Evolutionary conservation across 2,113 vertebrate genomes (phyloP).

Genomic region (Chascanopsetta lugubris): DNA sequence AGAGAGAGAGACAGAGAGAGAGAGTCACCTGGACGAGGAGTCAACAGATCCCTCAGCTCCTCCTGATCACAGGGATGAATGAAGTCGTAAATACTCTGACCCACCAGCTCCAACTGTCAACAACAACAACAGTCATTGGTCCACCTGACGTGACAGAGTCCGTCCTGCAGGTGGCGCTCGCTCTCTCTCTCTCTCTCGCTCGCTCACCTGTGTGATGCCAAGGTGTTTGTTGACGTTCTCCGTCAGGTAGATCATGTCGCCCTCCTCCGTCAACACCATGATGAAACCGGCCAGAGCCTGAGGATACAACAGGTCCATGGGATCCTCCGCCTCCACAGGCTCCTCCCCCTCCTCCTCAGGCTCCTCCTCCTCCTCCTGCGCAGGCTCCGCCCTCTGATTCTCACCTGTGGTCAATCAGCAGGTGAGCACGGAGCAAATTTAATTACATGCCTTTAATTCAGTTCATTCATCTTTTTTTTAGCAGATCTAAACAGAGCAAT

Average conservation of each 20-base stretch:
- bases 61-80: conserved; percentile 90
- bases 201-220: conserved; percentile 90
- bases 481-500: too few species aligned
- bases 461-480: too few species aligned
- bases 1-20: not conserved
- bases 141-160: not conserved
- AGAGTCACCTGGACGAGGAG: conserved; percentile 78
- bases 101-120: conserved; percentile 87
- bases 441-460: too few species aligned
- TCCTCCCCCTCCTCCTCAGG: not conserved
- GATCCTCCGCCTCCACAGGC: conserved; percentile 66
- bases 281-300: conserved; percentile 87
- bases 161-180: not conserved
- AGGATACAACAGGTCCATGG: conserved; percentile 83
- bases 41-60: conserved; percentile 86
- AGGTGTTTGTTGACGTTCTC: conserved; percentile 89
- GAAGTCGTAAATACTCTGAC: conserved; percentile 88
- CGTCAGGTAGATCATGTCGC: conserved; percentile 90
- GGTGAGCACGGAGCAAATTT: not conserved
- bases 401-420: conserved; percentile 1
- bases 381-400: conserved; percentile 8
- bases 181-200: too few species aligned
- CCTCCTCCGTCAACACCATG: conserved; percentile 87
- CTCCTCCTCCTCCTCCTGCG: conserved; percentile 44
- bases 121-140: not conserved